Percentiles rank a stretch among this genome's conserved stretches.
These are phyloP conservation scores for Synanthedon andrenaeformis DNA, from an alignment of 2,888 invertebrate species.

Conservation along the genomic window DNA sequence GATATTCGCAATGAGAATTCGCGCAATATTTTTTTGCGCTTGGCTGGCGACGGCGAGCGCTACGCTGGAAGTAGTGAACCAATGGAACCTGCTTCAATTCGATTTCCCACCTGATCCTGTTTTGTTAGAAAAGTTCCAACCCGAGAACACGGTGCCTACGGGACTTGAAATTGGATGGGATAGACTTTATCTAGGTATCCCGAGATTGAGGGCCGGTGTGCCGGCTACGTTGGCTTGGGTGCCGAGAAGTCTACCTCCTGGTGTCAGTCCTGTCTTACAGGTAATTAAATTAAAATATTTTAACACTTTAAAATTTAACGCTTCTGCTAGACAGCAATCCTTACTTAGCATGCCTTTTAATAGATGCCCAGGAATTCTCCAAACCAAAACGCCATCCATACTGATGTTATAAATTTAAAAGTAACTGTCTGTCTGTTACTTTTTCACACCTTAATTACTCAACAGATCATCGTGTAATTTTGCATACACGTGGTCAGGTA, in stretches of 20 bases:
- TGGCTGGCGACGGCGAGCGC: constrained; percentile 45
- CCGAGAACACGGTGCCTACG: constrained; percentile 81
- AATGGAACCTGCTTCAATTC: constrained; percentile 77
- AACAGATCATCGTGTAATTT: too few species aligned
- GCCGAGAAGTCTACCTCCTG: constrained; percentile 72
- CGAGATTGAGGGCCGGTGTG: constrained; percentile 80
- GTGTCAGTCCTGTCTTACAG: constrained; percentile 78
- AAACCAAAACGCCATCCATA: too few species aligned
- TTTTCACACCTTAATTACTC: too few species aligned
- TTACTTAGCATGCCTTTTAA: too few species aligned
- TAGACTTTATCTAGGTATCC: constrained; percentile 80
- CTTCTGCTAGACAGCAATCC: too few species aligned
- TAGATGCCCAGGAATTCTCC: too few species aligned
- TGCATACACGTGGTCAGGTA: too few species aligned
- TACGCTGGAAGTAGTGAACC: constrained; percentile 73
- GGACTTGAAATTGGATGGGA: constrained; percentile 81
- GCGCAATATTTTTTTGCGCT: constrained; percentile 29
- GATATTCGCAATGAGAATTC: constrained; percentile 25
- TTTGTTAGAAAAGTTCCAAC: constrained; percentile 71
- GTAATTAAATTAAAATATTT: constrained; percentile 30
- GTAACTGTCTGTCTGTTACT: too few species aligned
- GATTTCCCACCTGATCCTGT: constrained; percentile 75
- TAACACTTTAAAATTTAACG: not conserved
- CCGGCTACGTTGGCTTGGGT: constrained; percentile 81
- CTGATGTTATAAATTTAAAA: too few species aligned